Evolutionary conservation across 2,888 invertebrate species (phyloP), one percentile per base, ranked within the genome.

Genomic region (Agrochola lota): DNA sequence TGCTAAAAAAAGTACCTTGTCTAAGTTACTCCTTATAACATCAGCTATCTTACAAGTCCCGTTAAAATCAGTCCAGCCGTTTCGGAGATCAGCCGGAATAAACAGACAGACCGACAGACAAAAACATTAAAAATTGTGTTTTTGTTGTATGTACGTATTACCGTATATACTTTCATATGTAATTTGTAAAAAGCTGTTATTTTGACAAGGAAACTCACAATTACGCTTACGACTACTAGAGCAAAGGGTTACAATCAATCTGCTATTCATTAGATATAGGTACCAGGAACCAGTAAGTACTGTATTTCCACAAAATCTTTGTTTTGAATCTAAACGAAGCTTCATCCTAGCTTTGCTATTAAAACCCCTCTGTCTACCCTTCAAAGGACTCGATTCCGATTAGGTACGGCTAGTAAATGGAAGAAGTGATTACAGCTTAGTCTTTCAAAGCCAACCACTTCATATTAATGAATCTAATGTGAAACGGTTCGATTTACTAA

Each of bases 311-410:
- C 12, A 49, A 49, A 57, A 63, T 40, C 26, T 46, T 71, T 43
- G 30, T 72, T 78, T 55, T 40, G 57, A 49, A 67, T 12, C 49
- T 52, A 40, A 40, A 40, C 40, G 40, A 40, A 40, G 40, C 40
- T 6, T 40, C 40, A 40, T 40, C 40, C 40, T 40, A 40, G 7
- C 7, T 40, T 40, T 40, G 7, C 40, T 35, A 35, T 3, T 63
- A 30, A 78, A 59, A 60, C 30, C 9, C 6, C 26, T 30, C 12
- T 5, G n/a, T 57, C 35, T 12, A 30, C 6, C 35, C 12, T 64
- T 60, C 66, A 81, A 74, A 55, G 55, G 20, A 46, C 46, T 81
- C 40, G 26, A 63, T 74, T 81, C 59, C 17, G 5, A 40, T 55
- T 59, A 64, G 17, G 46, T 15, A 26, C 9, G 23, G 3, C 35